phyloP scores from a whole-genome alignment of 2,888 invertebrate species.

The Stenotaenia linearis region DNA sequence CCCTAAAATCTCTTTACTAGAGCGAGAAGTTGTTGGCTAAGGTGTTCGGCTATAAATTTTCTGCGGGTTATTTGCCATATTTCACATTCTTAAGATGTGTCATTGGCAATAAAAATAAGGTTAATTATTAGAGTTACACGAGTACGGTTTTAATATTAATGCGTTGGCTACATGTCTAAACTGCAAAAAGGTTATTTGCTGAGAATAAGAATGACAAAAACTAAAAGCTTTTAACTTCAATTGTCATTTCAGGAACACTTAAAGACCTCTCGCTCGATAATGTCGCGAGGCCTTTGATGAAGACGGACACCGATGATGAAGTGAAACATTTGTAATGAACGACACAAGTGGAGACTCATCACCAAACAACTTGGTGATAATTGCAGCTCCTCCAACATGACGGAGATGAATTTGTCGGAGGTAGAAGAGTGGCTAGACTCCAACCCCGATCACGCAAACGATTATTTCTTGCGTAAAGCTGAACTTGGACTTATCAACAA shows the following conservation, averaged over 20 bases:
- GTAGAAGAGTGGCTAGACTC: constrained; percentile 52
- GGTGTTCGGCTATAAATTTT: too few species aligned
- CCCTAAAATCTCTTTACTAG: too few species aligned
- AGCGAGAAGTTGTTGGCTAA: too few species aligned
- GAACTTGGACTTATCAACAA: constrained; percentile 50
- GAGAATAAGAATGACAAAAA: not conserved
- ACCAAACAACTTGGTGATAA: not conserved
- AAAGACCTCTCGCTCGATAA: not conserved
- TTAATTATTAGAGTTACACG: not conserved
- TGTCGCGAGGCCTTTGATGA: not conserved
- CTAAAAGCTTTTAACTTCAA: not conserved
- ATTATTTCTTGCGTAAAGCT: constrained; percentile 52
- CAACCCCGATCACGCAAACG: constrained; percentile 49
- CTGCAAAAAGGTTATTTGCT: not conserved
- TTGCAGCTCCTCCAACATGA: constrained; percentile 36
- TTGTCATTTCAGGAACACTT: not conserved
- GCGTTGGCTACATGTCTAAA: not conserved
- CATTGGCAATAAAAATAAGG: not conserved
- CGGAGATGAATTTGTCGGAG: constrained; percentile 42
- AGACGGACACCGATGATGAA: not conserved
- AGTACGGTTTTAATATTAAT: not conserved
- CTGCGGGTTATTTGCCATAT: too few species aligned
- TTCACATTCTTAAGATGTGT: not conserved
- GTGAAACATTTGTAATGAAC: not conserved
- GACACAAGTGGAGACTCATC: not conserved